These are phyloP conservation scores for Caerostris darwini DNA, from an alignment of 1,140 invertebrate species.

Conservation along the genomic window DNA sequence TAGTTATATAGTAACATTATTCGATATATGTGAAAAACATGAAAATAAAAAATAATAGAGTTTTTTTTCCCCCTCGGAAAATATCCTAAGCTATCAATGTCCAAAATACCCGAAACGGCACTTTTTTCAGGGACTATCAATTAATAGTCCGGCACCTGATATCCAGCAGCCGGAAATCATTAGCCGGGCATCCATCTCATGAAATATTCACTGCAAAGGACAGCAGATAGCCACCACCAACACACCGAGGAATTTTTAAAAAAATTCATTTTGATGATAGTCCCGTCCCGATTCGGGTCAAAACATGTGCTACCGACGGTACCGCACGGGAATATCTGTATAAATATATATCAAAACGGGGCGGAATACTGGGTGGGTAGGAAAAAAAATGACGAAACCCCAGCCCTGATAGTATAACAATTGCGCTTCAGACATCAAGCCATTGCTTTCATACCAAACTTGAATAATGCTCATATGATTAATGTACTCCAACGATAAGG, in stretches of 20 bases:
- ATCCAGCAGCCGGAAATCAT: not conserved
- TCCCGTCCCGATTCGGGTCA: not conserved
- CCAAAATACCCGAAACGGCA: too few species aligned
- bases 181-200: not conserved
- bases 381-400: slow-evolving; percentile 3
- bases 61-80: too few species aligned
- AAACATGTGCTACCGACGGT: not conserved
- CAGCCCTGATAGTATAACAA: slow-evolving; percentile 65
- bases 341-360: not conserved
- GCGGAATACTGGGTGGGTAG: not conserved
- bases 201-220: not conserved
- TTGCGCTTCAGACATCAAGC: slow-evolving; percentile 20
- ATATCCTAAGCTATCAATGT: too few species aligned
- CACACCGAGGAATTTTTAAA: not conserved
- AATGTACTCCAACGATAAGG: slow-evolving; percentile 54
- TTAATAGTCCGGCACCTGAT: not conserved
- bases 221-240: not conserved
- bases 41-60: too few species aligned
- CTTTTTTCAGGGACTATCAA: too few species aligned
- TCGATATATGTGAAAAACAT: too few species aligned
- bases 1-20: too few species aligned
- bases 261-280: slow-evolving; percentile 26
- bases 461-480: slow-evolving; percentile 61
- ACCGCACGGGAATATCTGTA: not conserved
- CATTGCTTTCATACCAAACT: not conserved